A percentile compares a stretch with the other conserved stretches of the same genome.
Evolutionary conservation across 2,797 vertebrate species (phyloP).

Genomic region (Gallirallus australis): DNA sequence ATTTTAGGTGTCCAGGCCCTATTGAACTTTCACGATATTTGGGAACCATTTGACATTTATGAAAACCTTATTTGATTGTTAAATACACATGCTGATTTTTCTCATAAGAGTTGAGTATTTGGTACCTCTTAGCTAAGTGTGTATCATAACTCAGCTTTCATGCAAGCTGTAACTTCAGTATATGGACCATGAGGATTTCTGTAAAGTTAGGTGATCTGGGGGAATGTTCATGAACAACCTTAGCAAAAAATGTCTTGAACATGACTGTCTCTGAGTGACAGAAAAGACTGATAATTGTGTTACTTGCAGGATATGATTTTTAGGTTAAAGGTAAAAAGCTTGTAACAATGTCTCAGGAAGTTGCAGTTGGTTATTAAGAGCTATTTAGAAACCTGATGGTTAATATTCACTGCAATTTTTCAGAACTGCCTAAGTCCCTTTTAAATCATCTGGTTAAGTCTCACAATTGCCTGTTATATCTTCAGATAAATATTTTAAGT

Average conservation of each 20-base stretch:
- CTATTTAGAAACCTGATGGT: neutral
- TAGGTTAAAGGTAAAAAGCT: neutral
- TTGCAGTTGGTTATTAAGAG: neutral
- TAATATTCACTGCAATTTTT: neutral
- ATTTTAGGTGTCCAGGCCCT: neutral
- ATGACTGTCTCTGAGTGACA: neutral
- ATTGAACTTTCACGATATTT: neutral
- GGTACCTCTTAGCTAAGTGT: neutral
- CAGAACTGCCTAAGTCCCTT: neutral
- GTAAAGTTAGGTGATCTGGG: neutral
- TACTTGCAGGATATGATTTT: neutral
- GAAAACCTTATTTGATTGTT: neutral
- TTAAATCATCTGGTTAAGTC: neutral
- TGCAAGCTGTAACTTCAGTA: neutral
- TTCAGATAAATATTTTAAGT: neutral
- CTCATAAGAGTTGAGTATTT: neutral
- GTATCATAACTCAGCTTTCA: neutral
- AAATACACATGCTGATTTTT: neutral
- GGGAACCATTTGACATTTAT: neutral
- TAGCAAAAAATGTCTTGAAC: neutral
- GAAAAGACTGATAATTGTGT: neutral
- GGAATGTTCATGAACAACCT: neutral
- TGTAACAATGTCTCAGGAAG: fast-evolving
- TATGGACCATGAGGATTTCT: neutral
- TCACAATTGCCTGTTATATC: neutral